Base-by-base conservation (phyloP, 2,113 vertebrate genomes). In the Strix aluco region DNA sequence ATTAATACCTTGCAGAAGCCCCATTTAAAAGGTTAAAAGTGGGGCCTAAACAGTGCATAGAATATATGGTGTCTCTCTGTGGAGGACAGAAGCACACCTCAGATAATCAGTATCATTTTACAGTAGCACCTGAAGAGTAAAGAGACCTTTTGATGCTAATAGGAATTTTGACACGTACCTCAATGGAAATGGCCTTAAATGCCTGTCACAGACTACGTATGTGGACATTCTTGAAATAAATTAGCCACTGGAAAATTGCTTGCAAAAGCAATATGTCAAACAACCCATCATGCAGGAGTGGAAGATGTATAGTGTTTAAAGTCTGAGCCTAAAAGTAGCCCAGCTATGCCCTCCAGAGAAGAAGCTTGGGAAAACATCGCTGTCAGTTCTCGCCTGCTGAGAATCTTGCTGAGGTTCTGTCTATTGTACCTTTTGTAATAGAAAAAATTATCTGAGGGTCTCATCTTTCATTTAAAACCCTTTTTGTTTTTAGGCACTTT, bases 141-240 rank as follows among this genome's bases (percentile, higher is more conserved):
- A 91, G 82, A 92, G 74, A 66, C 51, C 30, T 95, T 93, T 70
- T 51, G 62, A 51, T 90, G 58, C 58, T 90, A 77, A 83, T 88
- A 44, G 46, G n/a, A 95, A 72, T 95, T 96, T 77, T 83, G 82
- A 70, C 47, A 51, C n/a, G 61, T 36, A 58, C 67, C 58, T 81
- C 61, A 72, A 10, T 83, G 49, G 66, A 91, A 96, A 52, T 70
- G 32, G 30, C 46, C 91, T 80, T 66, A 73, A 91, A 82, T 86
- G 55, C 59, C 73, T 77, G 51, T 80, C 38, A 66, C 34, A 90
- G 71, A 7, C 38, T 58, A 54, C 78, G 72, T 86, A 27, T 9
- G 23, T 70, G 71, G 63, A 51, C 46, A 70, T 70, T 77, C 25
- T 70, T 70, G 63, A 83, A 88, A 94, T 70, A 86, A 80, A 88